Evolutionary conservation across 2,888 invertebrate species (phyloP), one percentile per base, ranked within the genome.

Genomic region (Rhaphigaster nebulosa): DNA sequence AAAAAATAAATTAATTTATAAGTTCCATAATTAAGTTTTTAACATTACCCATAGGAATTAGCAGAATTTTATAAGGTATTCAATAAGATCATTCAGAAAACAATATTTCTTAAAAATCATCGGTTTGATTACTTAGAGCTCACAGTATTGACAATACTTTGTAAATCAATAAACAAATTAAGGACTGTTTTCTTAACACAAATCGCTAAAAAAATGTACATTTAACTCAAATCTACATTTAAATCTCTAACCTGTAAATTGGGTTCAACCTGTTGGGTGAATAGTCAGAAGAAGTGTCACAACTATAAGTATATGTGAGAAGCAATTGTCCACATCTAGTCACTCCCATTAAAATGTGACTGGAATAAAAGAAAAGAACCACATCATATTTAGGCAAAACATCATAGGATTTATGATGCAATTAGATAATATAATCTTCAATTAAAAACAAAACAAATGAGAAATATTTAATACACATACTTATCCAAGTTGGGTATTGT

Each of bases 301-400:
- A 94, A 92, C 94, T 94, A 93, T 95, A 96, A 1, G 97, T 98
- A 94, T 98, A 98, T 92, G 98, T 98, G 92, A 99, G 95, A 92
- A 99, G 95, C 94, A 97, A 98, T 94, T 98, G 97, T 26, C 98
- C 98, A 94, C 98, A 98, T 93, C 97, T 96, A n/a, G 98, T 98
- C 93, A 98, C 96, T 15, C 99, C 99, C 96, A 99, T 97, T 93
- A 98, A 97, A 92, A 98, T 96, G 94, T 98, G 98, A 92, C 98
- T 98, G 93, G 38, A 94, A 94, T 89, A 92, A 93, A 91, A 65
- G 13, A 65, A 45, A 12, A 70, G 10, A 13, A 26, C 0, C 50
- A 80, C 45, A 38, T 12, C 1, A 34, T 26, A 34, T 52, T 29
- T 15, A 54, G 18, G 38, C 15, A 38, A 41, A 52, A 34, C 0